Conservation (phyloP, 2,888 invertebrate genomes). For the Hydraecia micacea region DNA sequence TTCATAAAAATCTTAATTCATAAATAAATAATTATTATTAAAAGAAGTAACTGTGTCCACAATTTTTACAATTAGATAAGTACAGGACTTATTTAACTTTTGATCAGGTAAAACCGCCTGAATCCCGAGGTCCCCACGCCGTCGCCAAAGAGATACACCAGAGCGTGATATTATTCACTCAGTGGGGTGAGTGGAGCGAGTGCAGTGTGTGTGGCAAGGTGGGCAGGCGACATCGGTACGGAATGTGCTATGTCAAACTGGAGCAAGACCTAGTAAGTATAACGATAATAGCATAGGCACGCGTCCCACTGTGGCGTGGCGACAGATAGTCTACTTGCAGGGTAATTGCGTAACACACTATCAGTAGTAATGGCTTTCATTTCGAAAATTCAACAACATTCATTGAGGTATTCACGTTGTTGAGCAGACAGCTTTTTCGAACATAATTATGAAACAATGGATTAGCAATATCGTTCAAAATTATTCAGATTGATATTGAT, state of each 20-base stretch:
- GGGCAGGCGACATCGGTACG: slow-evolving; percentile 90
- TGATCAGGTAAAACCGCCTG: slow-evolving; percentile 70
- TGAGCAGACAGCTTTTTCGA: neutral
- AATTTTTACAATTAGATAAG: neutral
- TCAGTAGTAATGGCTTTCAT: neutral
- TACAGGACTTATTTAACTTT: neutral
- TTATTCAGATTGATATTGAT: neutral
- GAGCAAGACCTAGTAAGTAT: slow-evolving; percentile 27
- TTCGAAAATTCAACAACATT: neutral
- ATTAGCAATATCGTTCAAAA: no score
- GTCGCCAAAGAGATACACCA: slow-evolving; percentile 31
- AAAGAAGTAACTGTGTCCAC: neutral
- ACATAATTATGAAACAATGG: neutral
- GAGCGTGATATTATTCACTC: slow-evolving; percentile 84
- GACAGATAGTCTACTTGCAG: neutral
- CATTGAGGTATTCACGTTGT: neutral
- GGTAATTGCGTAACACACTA: neutral
- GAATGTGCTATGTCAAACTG: slow-evolving; percentile 89
- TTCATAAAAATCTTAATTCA: neutral
- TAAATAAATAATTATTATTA: neutral
- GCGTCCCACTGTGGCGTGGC: neutral
- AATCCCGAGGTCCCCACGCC: slow-evolving; percentile 70
- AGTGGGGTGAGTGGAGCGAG: slow-evolving; percentile 92
- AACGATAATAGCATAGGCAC: neutral
- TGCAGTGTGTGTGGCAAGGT: slow-evolving; percentile 91